Percentiles rank a stretch among this genome's conserved stretches.
Conservation (phyloP, 2,113 vertebrate species). For the Neolamprologus brichardi region DNA sequence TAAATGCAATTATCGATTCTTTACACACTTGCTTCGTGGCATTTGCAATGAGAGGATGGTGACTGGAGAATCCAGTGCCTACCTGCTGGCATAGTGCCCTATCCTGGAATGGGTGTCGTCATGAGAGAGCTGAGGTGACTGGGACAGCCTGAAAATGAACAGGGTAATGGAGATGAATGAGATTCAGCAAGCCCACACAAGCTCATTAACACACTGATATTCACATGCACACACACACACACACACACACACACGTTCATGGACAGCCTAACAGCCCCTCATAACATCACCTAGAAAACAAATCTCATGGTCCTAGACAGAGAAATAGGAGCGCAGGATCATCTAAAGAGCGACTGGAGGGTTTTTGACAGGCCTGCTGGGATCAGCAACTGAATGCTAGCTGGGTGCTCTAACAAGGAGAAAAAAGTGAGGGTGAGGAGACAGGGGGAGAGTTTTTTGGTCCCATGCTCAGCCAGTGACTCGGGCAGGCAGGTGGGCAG, state of each 20-base stretch:
- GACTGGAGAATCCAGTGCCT: constrained; percentile 24
- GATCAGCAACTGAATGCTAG: constrained; percentile 24
- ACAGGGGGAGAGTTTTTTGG: neutral
- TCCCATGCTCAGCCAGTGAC: constrained; percentile 33
- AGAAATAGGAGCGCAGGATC: constrained; percentile 11
- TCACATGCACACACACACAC: neutral
- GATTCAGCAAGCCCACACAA: constrained; percentile 28
- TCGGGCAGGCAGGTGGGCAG: constrained; percentile 21
- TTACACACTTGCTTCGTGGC: neutral
- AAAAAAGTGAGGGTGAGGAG: neutral
- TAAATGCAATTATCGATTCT: neutral
- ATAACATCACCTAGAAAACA: constrained; percentile 36
- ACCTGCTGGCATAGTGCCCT: constrained; percentile 95
- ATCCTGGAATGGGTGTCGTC: constrained; percentile 97
- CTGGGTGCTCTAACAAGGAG: constrained; percentile 1
- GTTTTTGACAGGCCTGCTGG: constrained; percentile 25
- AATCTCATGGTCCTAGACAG: constrained; percentile 24
- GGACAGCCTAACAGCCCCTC: neutral
- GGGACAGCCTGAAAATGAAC: constrained; percentile 78
- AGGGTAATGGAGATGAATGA: constrained; percentile 62
- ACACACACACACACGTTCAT: neutral
- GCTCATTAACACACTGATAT: constrained; percentile 7
- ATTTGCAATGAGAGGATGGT: neutral
- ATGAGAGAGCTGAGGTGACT: constrained; percentile 89
- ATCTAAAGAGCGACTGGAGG: constrained; percentile 33